Conservation (phyloP, 2,888 invertebrate species). For the Troilus luridus region DNA sequence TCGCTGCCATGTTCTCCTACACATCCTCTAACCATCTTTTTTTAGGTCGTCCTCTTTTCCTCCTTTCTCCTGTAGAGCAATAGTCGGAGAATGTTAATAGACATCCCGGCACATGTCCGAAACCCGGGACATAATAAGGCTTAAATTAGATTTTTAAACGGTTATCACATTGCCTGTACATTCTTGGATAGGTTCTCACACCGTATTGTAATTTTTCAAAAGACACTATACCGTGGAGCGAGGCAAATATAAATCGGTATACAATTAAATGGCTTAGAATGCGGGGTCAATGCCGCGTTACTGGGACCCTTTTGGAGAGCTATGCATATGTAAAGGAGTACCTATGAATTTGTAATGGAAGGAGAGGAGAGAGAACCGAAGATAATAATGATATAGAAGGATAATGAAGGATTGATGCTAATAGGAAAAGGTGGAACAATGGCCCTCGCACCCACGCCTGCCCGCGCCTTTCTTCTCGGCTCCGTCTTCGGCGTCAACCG, state of each 20-base stretch:
- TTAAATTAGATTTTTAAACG: not conserved
- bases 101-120: no score
- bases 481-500: not conserved
- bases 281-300: not conserved
- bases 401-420: constrained; percentile 53
- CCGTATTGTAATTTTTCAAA: not conserved
- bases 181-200: not conserved
- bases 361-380: constrained; percentile 10
- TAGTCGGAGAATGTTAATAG: no score
- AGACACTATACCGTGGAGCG: not conserved
- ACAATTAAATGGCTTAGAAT: constrained; percentile 14
- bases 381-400: constrained; percentile 48
- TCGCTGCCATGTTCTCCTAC: no score
- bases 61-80: no score
- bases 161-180: not conserved
- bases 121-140: no score
- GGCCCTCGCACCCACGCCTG: constrained; percentile 37
- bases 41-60: no score
- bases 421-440: constrained; percentile 51
- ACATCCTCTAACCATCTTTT: no score
- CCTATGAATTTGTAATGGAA: constrained; percentile 44
- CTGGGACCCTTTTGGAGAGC: constrained; percentile 4
- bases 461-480: not conserved
- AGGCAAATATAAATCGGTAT: not conserved
- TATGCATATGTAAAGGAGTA: constrained; percentile 44